phyloP scores from a whole-genome alignment of 2,797 vertebrate species.

The Lepilemur ruficaudatus region DNA sequence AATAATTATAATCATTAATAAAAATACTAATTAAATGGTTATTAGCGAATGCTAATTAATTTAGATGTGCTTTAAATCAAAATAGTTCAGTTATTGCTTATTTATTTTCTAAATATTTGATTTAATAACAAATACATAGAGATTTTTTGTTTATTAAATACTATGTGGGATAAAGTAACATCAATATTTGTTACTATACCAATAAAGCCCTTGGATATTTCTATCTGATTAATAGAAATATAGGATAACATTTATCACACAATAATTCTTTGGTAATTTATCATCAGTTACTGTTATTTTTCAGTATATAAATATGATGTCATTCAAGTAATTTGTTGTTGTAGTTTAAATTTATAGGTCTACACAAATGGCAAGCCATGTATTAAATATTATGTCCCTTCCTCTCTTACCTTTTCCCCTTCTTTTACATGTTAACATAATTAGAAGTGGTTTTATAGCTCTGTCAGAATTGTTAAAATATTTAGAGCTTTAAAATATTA shows the following conservation, averaged over 20 bases:
- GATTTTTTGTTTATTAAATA: background rate
- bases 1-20: background rate
- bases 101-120: background rate
- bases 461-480: conserved; percentile 74
- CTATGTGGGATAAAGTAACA: background rate
- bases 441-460: conserved; percentile 72
- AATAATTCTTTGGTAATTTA: background rate
- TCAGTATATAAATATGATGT: background rate
- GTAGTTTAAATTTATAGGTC: conserved; percentile 32
- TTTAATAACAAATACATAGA: background rate
- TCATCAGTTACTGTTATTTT: background rate
- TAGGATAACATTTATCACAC: conserved; percentile 13
- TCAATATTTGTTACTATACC: background rate
- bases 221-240: conserved; percentile 17
- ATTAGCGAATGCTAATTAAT: background rate
- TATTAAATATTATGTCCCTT: conserved; percentile 31
- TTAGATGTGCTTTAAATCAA: background rate
- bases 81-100: background rate
- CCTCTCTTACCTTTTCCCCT: conserved; percentile 26
- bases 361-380: background rate
- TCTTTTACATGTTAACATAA: conserved; percentile 56
- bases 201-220: background rate
- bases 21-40: background rate
- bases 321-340: background rate
- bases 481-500: conserved; percentile 75